Evolutionary conservation across 2,797 vertebrate species (phyloP).

Genomic region (Lepidocolaptes lacrymiger): DNA sequence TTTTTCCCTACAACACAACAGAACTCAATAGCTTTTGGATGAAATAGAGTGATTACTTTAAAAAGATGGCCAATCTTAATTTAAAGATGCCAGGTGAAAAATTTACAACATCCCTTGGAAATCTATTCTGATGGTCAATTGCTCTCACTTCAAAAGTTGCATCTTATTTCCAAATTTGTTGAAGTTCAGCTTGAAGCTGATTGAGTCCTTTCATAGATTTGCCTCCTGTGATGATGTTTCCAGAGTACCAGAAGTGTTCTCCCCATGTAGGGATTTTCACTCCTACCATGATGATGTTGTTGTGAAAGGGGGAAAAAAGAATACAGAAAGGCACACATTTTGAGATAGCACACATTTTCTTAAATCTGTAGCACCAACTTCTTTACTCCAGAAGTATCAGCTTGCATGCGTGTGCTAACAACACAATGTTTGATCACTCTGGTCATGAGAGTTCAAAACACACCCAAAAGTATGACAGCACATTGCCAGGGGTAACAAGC

Average conservation of each 20-base stretch:
- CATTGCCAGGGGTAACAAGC: neutral
- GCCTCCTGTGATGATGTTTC: neutral
- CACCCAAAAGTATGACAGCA: neutral
- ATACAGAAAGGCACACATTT: neutral
- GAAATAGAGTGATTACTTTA: neutral
- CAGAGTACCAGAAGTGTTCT: neutral
- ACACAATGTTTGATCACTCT: neutral
- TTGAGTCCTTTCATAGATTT: neutral
- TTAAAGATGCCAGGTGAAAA: neutral
- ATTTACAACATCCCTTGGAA: neutral
- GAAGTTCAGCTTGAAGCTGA: neutral
- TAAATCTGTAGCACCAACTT: neutral
- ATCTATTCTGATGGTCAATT: neutral
- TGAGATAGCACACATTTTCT: neutral
- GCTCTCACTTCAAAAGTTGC: neutral
- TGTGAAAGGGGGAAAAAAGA: neutral
- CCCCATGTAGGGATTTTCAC: neutral
- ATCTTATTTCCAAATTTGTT: neutral
- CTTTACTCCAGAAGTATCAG: neutral
- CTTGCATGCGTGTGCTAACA: fast-evolving
- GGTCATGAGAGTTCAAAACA: neutral
- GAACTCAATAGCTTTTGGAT: neutral
- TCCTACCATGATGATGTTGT: neutral
- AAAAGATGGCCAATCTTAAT: neutral
- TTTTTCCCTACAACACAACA: neutral